Percentiles rank a stretch among this genome's conserved stretches.
Evolutionary conservation across 2,797 vertebrate genomes (phyloP).

Genomic region (Gambelia wislizenii): DNA sequence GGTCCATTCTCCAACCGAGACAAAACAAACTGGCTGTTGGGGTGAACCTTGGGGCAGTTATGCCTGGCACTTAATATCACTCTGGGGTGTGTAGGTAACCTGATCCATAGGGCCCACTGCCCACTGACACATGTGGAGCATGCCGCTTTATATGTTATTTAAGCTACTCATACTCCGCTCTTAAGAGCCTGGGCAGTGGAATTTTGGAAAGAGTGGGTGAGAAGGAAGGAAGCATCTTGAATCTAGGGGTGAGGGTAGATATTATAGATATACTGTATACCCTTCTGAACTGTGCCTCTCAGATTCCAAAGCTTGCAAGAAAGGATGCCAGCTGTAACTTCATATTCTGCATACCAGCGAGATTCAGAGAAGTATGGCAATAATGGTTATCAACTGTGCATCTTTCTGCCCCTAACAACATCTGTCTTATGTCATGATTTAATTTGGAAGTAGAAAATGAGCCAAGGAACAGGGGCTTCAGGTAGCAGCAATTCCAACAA

Average conservation of each 20-base stretch:
- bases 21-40: conserved; percentile 33
- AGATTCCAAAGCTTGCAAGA: conserved; percentile 15
- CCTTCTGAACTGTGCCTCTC: conserved; percentile 17
- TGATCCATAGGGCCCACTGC: conserved; percentile 3
- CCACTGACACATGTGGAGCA: conserved; percentile 31
- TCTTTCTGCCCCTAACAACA: background rate
- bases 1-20: conserved; percentile 28
- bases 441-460: background rate
- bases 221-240: background rate
- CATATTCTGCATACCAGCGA: conserved; percentile 12
- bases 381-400: background rate
- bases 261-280: background rate
- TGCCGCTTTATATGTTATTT: conserved; percentile 13
- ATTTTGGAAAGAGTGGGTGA: background rate
- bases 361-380: conserved; percentile 23
- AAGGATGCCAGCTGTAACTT: background rate
- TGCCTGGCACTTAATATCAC: conserved; percentile 20
- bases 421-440: background rate
- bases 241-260: background rate
- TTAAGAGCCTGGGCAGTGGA: background rate
- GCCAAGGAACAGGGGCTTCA: background rate
- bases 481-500: background rate
- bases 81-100: conserved; percentile 25
- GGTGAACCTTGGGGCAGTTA: conserved; percentile 33
- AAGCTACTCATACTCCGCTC: background rate